These are phyloP conservation scores for Cephus pulcher DNA, from an alignment of 2,888 invertebrate species.

Conservation along the genomic window DNA sequence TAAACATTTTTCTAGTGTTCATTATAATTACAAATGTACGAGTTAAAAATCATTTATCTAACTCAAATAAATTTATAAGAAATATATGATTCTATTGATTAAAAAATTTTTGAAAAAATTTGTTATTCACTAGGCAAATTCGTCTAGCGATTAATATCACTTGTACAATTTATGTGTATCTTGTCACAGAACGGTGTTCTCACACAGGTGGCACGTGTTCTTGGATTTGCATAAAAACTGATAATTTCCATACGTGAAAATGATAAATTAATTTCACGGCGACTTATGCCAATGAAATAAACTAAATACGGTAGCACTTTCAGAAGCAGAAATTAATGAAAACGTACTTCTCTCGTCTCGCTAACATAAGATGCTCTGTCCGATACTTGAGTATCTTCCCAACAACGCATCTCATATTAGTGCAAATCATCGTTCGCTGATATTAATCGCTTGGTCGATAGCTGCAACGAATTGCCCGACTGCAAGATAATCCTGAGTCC, in stretches of 20 bases:
- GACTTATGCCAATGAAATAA: neutral
- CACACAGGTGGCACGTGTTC: neutral
- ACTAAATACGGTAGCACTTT: neutral
- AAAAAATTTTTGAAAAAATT: neutral
- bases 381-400: neutral
- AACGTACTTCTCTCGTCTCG: neutral
- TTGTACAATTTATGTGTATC: neutral
- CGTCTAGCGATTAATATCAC: neutral
- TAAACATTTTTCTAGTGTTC: neutral
- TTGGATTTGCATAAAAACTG: neutral
- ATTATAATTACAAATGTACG: neutral
- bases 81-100: neutral
- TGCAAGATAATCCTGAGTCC: constrained; percentile 58
- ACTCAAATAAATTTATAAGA: neutral
- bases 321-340: neutral
- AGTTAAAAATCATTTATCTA: neutral
- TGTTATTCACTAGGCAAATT: neutral
- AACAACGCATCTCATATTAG: constrained; percentile 14
- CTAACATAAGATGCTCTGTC: neutral
- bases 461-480: constrained; percentile 19
- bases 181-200: neutral
- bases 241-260: neutral
- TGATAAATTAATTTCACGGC: neutral
- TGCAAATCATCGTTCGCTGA: constrained; percentile 40
- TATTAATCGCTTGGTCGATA: constrained; percentile 34